Percentiles rank a stretch among this genome's conserved stretches.
Conservation (phyloP, 64 coral and sea anemone genomes). For the Orbicella faveolata region DNA sequence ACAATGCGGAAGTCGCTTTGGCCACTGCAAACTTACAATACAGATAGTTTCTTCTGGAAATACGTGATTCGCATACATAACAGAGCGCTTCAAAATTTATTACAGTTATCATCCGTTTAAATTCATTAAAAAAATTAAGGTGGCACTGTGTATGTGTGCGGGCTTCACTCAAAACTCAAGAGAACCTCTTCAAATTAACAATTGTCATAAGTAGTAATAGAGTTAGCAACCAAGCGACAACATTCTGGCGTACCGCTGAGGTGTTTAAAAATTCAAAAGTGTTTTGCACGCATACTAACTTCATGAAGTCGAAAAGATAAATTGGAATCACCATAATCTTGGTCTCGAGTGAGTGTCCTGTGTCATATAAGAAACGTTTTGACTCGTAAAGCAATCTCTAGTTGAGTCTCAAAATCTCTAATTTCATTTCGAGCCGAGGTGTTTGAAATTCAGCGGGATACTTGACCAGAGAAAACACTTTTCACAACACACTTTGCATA, state of each 20-base stretch:
- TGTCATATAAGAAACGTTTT: not conserved
- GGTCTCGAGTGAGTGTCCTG: not conserved
- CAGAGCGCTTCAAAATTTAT: not conserved
- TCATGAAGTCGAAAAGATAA: not conserved
- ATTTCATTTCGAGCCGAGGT: not conserved
- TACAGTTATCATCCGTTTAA: not conserved
- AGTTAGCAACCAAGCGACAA: conserved; percentile 31
- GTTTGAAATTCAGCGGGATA: conserved; percentile 7
- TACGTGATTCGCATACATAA: not conserved
- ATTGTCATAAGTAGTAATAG: conserved; percentile 20
- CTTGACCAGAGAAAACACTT: conserved; percentile 6
- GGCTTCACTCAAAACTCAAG: not conserved
- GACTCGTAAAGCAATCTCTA: not conserved
- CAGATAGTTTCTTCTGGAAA: not conserved
- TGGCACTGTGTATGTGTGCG: not conserved
- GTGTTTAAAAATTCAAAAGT: conserved; percentile 16
- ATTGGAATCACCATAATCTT: not conserved
- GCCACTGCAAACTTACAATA: not conserved
- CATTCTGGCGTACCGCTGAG: conserved; percentile 3
- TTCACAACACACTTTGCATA: not conserved
- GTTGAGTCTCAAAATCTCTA: not conserved
- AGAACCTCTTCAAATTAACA: conserved; percentile 31
- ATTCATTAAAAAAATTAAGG: not conserved
- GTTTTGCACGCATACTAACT: not conserved
- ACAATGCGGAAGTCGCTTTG: not conserved